These are phyloP conservation scores for Sorex araneus DNA, from an alignment of 2,113 vertebrate species.

Conservation along the genomic window DNA sequence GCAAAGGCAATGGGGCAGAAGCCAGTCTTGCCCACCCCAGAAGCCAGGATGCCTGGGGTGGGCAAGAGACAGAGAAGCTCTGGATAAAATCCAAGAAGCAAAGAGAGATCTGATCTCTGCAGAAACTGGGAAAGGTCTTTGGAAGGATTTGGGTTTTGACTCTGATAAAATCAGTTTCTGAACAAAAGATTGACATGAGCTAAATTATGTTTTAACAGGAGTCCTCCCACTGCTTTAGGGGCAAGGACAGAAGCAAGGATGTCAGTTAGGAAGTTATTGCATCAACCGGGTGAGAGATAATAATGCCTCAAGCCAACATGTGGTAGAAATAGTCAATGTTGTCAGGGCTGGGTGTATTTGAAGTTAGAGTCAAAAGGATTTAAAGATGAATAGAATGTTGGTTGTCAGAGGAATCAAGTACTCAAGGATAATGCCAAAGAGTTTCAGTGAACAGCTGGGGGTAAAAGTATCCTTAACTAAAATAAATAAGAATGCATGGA, in stretches of 20 bases:
- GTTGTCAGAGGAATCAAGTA: not conserved
- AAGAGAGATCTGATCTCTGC: not conserved
- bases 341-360: not conserved
- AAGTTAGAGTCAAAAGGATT: not conserved
- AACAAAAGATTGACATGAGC: not conserved
- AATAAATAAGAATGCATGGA: not conserved
- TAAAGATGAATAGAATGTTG: not conserved
- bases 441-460: slow-evolving; percentile 12
- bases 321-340: not conserved
- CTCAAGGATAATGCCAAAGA: not conserved
- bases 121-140: not conserved
- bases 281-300: not conserved
- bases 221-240: not conserved
- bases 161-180: not conserved
- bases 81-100: not conserved
- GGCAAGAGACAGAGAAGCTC: not conserved
- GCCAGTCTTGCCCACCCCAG: not conserved
- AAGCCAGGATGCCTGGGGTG: not conserved
- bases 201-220: slow-evolving; percentile 5
- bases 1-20: not conserved
- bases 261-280: not conserved
- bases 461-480: not conserved
- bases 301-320: not conserved
- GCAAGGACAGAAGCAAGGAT: not conserved
- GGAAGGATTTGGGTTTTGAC: not conserved